Conservation (phyloP, 1,140 invertebrate species). For the Hormaphis cornu region DNA sequence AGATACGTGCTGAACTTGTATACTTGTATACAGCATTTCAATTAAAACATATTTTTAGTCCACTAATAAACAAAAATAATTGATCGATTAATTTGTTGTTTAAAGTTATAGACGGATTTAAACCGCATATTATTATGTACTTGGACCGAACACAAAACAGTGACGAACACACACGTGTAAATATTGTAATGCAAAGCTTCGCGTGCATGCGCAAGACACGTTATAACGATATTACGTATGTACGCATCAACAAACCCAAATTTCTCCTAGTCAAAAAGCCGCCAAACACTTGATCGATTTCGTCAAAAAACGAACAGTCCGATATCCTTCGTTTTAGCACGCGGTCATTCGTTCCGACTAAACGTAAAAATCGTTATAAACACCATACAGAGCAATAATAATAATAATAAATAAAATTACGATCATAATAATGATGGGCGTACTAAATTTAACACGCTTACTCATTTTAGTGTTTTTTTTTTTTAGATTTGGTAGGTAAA, state of each 20-base stretch:
- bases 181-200: too few species aligned
- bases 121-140: background rate
- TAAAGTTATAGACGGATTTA: too few species aligned
- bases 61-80: background rate
- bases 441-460: too few species aligned
- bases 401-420: too few species aligned
- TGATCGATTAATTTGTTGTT: background rate
- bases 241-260: slow-evolving; percentile 7
- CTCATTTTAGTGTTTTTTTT: too few species aligned
- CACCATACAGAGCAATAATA: background rate
- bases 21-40: background rate
- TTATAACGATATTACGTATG: background rate
- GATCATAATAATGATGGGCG: too few species aligned
- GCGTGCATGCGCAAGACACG: background rate
- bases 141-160: slow-evolving; percentile 12
- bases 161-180: too few species aligned
- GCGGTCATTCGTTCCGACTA: background rate
- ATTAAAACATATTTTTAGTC: background rate
- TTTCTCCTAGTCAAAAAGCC: slow-evolving; percentile 19
- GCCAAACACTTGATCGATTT: slow-evolving; percentile 19
- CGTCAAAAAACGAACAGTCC: background rate
- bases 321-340: background rate
- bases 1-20: too few species aligned
- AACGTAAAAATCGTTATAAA: background rate
- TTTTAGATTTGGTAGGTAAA: background rate